Base-by-base conservation (phyloP, 1,140 invertebrate species). In the Planococcus citri region DNA sequence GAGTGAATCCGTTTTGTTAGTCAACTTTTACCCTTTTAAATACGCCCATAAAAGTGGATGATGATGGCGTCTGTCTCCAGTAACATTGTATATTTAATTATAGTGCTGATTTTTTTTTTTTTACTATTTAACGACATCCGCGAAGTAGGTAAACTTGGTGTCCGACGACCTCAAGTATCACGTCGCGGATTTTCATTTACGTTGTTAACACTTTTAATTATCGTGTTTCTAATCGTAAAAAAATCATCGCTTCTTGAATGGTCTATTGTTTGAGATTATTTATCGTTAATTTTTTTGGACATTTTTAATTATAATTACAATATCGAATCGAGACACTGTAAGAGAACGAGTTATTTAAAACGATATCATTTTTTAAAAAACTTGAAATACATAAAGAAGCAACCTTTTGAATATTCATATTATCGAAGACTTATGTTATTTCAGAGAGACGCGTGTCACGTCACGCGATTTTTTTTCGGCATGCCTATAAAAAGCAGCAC, bases 51-150 rank as follows among this genome's bases (percentile, higher is more conserved):
- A 51, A 51, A 51, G 6, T 51, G 17, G 41, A 51, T n/a, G n/a
- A n/a, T n/a, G n/a, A n/a, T 51, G 41, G 41, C 41, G 41, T 51
- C 41, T 51, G 41, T 51, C 41, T 51, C 41, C 41, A 51, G 17
- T 51, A 51, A 51, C 41, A 51, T 51, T 51, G 41, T 51, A 51
- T 51, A 51, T 51, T 51, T 51, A 51, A 51, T 51, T 51, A 51
- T 51, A 20, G 41, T 51, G n/a, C n/a, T n/a, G n/a, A n/a, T n/a
- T n/a, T n/a, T n/a, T n/a, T n/a, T n/a, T n/a, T n/a, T n/a, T n/a
- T 20, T 51, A 9, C 17, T n/a, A 51, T 51, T 51, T 51, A 51
- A 51, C 41, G 41, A 51, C n/a, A 17, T 51, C 41, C 41, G 29
- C 29, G 29, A 33, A 33, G 29, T 33, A 33, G 12, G 12, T 12